Evolutionary conservation across 2,113 vertebrate species (phyloP), one percentile per base, ranked within the genome.

Genomic region (Cynocephalus volans): DNA sequence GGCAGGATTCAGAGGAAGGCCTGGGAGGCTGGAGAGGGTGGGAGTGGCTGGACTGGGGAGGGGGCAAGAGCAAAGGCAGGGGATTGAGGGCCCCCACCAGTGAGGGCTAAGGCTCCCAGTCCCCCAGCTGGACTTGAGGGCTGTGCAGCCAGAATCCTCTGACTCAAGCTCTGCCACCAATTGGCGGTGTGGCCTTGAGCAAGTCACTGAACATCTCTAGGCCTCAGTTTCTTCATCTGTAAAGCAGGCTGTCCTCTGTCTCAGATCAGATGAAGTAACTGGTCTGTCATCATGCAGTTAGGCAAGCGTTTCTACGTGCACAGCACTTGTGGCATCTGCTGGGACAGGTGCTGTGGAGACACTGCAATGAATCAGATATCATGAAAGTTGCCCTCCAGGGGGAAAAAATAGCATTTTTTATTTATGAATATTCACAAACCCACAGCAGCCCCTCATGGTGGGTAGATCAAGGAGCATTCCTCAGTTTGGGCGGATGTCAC

Each of bases 311-410:
- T 23, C 72, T 72, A 7, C 31, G 33, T 31, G 2, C 28, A 13
- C 0, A 8, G 21, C 0, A n/a, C 23, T 15, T 18, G 9, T 24
- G 23, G 65, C 17, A 73, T 50, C 54, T 8, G 0, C 70, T 10
- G 24, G 18, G 52, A 58, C 23, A 52, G 79, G 70, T 7, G 19
- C 26, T 0, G 0, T 21, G 60, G 41, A 72, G 77, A 69, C 64
- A 3, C 6, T 2, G 4, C 0, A 0, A 21, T 15, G 31, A 28
- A 21, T 54, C 72, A 65, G 64, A 62, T 19, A 23, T 6, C 31
- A 3, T 21, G 50, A n/a, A 17, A 36, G 11, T 28, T 60, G 26
- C 12, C 18, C 36, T 77, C 18, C 48, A 52, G 50, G 50, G n/a
- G 70, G 12, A 64, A 64, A 67, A 52, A 65, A 13, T 7, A 60